Evolutionary conservation across 2,888 invertebrate species (phyloP), one percentile per base, ranked within the genome.

Genomic region (Pammene fasciana): DNA sequence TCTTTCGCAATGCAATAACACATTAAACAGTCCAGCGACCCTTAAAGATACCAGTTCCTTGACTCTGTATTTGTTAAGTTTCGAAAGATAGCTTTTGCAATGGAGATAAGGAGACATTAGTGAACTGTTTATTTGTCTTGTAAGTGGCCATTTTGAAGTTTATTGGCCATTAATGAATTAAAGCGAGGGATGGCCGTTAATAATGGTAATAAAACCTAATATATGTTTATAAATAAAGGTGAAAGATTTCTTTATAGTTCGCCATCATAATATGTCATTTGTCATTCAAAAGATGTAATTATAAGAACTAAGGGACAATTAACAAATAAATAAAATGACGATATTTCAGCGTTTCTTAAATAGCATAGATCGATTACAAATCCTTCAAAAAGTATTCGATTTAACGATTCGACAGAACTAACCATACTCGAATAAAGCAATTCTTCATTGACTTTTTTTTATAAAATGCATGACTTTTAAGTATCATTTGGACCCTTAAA

Each of bases 1-100:
- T 78, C 80, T 84, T 83, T 84, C 72, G 80, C 78, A 83, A 82
- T 77, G n/a, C n/a, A n/a, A 77, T 77, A 77, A 77, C 77, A 77
- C 74, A 76, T 74, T 74, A 78, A 78, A 36, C 77, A 70, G 86
- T 76, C 72, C 85, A 74, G 79, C 81, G 84, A 82, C 86, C 80
- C 77, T 68, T 14, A 26, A 18, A 41, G 62, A 62, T 85, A 84
- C 76, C 78, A 74, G 86, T 82, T 81, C 82, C 75, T 84, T 86
- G 81, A 83, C 86, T 18, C 48, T 38, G 73, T 74, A 67, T 66
- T 70, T 73, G 72, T 65, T 57, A 71, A 71, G 46, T 55, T 66
- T 64, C 50, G 38, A 72, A 54, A 55, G 56, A 66, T 61, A 59
- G 66, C 26, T 59, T 67, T 67, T 54, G 57, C 70, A 70, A 70